Conservation (phyloP, 2,797 vertebrate genomes). For the Schizopygopsis malacanthus region DNA sequence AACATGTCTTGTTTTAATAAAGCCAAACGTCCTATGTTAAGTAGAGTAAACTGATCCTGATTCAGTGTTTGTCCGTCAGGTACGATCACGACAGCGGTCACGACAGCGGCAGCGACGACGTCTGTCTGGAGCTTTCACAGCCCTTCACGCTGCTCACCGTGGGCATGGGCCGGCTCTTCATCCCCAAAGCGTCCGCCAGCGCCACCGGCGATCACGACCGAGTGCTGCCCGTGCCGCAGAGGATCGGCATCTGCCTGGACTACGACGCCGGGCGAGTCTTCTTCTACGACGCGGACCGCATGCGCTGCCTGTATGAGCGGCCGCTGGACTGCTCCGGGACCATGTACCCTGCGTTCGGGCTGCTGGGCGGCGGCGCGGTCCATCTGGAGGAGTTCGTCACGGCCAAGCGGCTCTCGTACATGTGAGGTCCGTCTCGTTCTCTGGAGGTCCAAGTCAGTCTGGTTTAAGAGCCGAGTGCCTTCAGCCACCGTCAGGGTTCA, state of each 20-base stretch:
- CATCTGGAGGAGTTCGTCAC: constrained; percentile 87
- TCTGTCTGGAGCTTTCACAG: constrained; percentile 87
- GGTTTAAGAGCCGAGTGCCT: constrained; percentile 63
- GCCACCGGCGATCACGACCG: constrained; percentile 80
- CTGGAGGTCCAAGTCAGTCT: constrained; percentile 52
- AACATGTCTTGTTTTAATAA: no score
- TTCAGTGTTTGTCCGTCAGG: constrained; percentile 67
- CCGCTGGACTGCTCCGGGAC: constrained; percentile 91
- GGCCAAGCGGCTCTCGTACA: constrained; percentile 81
- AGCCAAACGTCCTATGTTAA: no score
- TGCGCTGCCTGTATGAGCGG: constrained; percentile 95
- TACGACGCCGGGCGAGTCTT: constrained; percentile 88
- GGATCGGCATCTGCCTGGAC: constrained; percentile 90
- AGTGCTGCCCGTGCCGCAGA: constrained; percentile 86
- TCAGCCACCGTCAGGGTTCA: constrained; percentile 50
- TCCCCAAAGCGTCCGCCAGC: constrained; percentile 83
- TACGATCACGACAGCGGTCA: constrained; percentile 98
- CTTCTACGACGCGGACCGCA: constrained; percentile 89
- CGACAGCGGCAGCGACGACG: constrained; percentile 96
- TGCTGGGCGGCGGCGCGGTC: constrained; percentile 90
- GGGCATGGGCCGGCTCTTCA: constrained; percentile 95
- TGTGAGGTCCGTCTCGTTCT: constrained; percentile 60
- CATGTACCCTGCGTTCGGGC: constrained; percentile 94
- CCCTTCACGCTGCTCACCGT: constrained; percentile 91
- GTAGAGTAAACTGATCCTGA: no score